Base-by-base conservation (phyloP, 2,797 vertebrate species). In the Chaetodon trifasciatus region DNA sequence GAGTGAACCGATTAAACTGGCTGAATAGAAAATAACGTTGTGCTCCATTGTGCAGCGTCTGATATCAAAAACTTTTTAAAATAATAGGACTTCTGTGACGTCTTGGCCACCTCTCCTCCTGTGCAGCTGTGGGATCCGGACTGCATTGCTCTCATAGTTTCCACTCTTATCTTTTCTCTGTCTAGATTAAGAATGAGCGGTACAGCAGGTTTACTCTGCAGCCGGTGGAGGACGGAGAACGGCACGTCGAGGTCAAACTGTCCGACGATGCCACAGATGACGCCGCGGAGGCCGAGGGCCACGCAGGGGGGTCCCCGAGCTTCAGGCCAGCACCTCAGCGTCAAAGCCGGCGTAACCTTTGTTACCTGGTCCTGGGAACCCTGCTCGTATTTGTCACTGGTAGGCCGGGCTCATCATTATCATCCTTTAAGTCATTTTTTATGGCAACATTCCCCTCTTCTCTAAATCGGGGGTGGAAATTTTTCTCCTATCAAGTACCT, bases 151-250 rank as follows among this genome's bases (percentile, higher is more conserved):
- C 23, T 72, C 68, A 76, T 65, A 32, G 10, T 47, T 69, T 71
- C 8, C 24, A 1, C n/a, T 61, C 11, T 64, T 39, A 12, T 70
- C 11, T 53, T 39, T 44, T 56, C n/a, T 19, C n/a, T 28, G 44
- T 79, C 75, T 23, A 99, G 98, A 93, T 97, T 8, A 94, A 95
- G 47, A 94, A 94, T 0, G 96, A 96, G 40, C 95, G 94, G 0
- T 99, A 99, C 81, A 97, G 96, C 0, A 95, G 96, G 63, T 99
- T 99, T 89, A 97, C 96, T 49, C 88, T 96, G 73, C 96, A 96
- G 70, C 95, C 84, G 0, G 95, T 96, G 1, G 96, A 95, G 4
- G 96, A 97, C 1, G 73, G 83, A 32, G 88, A 86, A 9, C 39
- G 21, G 3, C 96, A 96, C 0, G 95, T 97, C 5, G 98, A 98